A percentile compares a stretch with the other conserved stretches of the same genome.
phyloP scores from a whole-genome alignment of 2,113 vertebrate genomes.

The Pongo pygmaeus region DNA sequence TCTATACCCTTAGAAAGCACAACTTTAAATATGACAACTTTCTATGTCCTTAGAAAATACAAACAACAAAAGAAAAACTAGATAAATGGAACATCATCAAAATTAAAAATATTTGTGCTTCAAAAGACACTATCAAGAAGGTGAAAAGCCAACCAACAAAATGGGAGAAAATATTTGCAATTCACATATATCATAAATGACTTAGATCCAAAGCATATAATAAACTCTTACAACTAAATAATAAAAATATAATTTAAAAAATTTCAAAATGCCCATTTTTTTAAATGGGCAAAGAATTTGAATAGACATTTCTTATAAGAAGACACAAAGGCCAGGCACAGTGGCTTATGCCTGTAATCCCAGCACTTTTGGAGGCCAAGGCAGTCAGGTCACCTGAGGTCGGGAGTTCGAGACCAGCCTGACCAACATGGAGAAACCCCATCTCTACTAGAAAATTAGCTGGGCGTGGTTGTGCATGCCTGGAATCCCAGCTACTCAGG shows the following conservation, averaged over 20 bases:
- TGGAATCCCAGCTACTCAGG: neutral
- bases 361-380: neutral
- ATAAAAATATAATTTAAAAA: neutral
- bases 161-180: slow-evolving; percentile 18
- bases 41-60: neutral
- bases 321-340: neutral
- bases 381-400: neutral
- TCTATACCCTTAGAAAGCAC: neutral
- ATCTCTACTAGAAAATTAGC: neutral
- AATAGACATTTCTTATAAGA: neutral
- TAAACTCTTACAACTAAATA: neutral
- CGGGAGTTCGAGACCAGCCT: neutral
- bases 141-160: neutral
- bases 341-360: neutral
- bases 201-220: neutral
- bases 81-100: neutral
- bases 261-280: neutral
- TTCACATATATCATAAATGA: neutral
- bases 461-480: neutral
- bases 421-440: neutral
- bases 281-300: neutral
- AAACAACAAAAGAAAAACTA: neutral
- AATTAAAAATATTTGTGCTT: neutral
- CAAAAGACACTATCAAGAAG: neutral
- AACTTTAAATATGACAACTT: neutral